Evolutionary conservation across 2,797 vertebrate genomes (phyloP).

Genomic region (Sarcophilus harrisii): DNA sequence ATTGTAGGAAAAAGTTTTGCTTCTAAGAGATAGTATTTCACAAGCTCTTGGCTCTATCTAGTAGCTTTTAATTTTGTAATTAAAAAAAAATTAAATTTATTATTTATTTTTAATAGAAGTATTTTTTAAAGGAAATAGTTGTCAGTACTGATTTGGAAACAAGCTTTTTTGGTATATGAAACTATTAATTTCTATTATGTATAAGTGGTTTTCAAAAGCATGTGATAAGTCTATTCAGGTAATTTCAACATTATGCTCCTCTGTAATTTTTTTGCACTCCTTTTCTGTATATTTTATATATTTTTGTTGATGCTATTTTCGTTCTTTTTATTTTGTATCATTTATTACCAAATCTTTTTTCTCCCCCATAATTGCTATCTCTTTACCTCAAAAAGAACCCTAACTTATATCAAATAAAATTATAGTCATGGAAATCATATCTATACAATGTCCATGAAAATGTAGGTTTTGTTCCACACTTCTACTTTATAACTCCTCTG

Average conservation of each 20-base stretch:
- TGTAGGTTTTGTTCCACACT: neutral
- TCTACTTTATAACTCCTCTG: neutral
- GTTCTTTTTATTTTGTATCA: neutral
- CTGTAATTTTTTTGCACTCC: neutral
- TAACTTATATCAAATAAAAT: neutral
- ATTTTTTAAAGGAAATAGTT: neutral
- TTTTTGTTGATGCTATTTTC: neutral
- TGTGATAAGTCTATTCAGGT: neutral
- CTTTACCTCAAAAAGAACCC: neutral
- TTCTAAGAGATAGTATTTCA: neutral
- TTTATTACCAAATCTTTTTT: neutral
- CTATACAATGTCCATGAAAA: neutral
- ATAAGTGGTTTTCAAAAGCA: neutral
- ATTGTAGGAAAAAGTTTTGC: neutral
- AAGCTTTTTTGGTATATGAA: neutral
- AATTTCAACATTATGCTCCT: neutral
- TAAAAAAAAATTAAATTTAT: neutral
- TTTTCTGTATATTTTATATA: neutral
- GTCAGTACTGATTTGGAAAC: neutral
- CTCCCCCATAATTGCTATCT: neutral
- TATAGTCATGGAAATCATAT: neutral
- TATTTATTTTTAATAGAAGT: neutral
- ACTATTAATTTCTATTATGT: neutral
- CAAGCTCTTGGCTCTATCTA: neutral
- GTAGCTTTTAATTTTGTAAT: neutral